Conservation (phyloP, 1,140 invertebrate species). For the Augochlora pura region DNA sequence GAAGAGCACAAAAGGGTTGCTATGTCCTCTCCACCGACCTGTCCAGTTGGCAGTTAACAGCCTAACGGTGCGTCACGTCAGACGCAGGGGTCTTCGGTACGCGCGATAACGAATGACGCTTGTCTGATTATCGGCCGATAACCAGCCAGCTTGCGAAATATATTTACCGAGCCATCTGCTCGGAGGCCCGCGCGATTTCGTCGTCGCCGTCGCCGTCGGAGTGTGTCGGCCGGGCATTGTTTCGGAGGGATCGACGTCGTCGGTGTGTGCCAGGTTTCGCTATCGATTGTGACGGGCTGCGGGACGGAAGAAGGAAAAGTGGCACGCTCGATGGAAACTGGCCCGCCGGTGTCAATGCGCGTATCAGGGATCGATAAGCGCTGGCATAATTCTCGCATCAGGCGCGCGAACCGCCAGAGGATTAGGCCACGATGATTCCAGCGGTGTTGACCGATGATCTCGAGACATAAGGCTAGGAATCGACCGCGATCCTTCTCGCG, state of each 20-base stretch:
- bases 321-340: conserved; percentile 11
- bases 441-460: too few species aligned
- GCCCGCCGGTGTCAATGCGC: conserved; percentile 22
- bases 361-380: conserved; percentile 14
- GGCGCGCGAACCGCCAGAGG: background rate
- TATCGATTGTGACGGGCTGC: conserved; percentile 20
- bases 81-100: background rate
- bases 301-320: conserved; percentile 9
- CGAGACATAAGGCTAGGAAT: too few species aligned
- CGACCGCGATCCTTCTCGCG: too few species aligned
- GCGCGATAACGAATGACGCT: background rate
- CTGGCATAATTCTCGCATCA: background rate
- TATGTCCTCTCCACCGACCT: too few species aligned
- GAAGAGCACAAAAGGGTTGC: too few species aligned
- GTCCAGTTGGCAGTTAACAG: too few species aligned
- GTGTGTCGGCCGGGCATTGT: too few species aligned
- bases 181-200: too few species aligned
- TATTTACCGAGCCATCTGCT: background rate
- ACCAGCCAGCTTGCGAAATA: background rate
- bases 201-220: background rate
- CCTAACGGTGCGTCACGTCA: too few species aligned
- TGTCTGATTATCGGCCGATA: conserved; percentile 10
- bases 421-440: background rate
- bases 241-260: background rate
- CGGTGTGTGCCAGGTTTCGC: background rate